Percentiles rank a stretch among this genome's conserved stretches.
phyloP scores from a whole-genome alignment of 2,113 vertebrate genomes.

The Paradoxurus hermaphroditus region DNA sequence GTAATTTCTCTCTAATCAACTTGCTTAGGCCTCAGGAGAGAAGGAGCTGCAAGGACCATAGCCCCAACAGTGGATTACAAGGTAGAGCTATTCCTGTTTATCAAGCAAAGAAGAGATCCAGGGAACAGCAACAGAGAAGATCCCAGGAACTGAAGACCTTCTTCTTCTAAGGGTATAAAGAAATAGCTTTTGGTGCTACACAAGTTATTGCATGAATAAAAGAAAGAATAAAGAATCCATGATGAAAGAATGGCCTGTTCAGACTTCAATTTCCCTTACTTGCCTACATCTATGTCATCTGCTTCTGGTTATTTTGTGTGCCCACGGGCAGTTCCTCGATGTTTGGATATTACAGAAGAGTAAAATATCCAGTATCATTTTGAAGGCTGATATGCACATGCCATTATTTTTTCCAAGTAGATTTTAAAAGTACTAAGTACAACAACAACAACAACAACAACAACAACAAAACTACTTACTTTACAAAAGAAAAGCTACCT shows the following conservation, averaged over 20 bases:
- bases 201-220: background rate
- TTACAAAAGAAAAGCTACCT: background rate
- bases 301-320: background rate
- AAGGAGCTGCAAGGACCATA: background rate
- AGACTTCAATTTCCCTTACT: background rate
- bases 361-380: conserved; percentile 7
- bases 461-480: background rate
- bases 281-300: background rate
- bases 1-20: background rate
- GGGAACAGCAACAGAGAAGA: background rate
- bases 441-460: background rate
- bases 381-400: background rate
- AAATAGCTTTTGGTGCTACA: background rate
- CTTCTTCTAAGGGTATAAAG: background rate
- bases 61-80: too few species aligned
- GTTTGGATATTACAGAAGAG: background rate
- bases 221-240: background rate
- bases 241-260: background rate
- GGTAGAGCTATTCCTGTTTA: background rate
- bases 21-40: background rate
- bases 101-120: background rate
- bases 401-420: background rate
- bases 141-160: background rate
- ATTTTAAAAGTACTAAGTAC: background rate
- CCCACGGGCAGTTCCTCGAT: background rate